Percentiles rank a stretch among this genome's conserved stretches.
Evolutionary conservation across 1,140 invertebrate genomes (phyloP).

Genomic region (Tetramorium alpestre): DNA sequence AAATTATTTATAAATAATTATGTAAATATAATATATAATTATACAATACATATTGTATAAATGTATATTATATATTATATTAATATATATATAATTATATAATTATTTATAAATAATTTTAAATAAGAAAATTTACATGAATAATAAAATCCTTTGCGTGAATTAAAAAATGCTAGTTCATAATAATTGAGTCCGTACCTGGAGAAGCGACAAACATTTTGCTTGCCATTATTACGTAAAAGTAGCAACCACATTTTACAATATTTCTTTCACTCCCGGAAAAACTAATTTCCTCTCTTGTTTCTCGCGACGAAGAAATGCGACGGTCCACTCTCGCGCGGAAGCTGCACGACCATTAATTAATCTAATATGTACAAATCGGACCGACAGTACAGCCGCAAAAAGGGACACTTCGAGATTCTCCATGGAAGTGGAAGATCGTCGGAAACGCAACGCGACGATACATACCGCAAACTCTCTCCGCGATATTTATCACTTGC

Average conservation of each 20-base stretch:
- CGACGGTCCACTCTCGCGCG: constrained; percentile 23
- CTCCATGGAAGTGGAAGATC: constrained; percentile 36
- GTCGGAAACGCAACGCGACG: neutral
- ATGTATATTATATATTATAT: too few relatives aligned
- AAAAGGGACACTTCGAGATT: constrained; percentile 33
- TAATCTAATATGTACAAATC: constrained; percentile 72
- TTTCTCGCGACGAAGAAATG: neutral
- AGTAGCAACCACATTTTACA: neutral
- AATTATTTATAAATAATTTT: neutral
- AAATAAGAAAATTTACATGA: constrained; percentile 5
- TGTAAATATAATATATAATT: too few relatives aligned
- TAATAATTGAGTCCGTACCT: neutral
- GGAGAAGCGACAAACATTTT: neutral
- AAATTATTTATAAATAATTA: neutral
- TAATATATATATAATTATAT: too few relatives aligned
- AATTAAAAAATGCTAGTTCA: neutral
- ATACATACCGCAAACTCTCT: neutral
- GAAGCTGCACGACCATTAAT: constrained; percentile 64
- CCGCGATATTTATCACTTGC: constrained; percentile 6
- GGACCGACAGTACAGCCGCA: constrained; percentile 48
- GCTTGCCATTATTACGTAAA: neutral
- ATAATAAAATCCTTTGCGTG: neutral
- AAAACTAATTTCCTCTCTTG: constrained; percentile 3
- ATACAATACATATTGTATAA: too few relatives aligned
- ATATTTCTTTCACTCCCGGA: neutral